phyloP scores from a whole-genome alignment of 2,797 vertebrate genomes.

The Netta rufina region DNA sequence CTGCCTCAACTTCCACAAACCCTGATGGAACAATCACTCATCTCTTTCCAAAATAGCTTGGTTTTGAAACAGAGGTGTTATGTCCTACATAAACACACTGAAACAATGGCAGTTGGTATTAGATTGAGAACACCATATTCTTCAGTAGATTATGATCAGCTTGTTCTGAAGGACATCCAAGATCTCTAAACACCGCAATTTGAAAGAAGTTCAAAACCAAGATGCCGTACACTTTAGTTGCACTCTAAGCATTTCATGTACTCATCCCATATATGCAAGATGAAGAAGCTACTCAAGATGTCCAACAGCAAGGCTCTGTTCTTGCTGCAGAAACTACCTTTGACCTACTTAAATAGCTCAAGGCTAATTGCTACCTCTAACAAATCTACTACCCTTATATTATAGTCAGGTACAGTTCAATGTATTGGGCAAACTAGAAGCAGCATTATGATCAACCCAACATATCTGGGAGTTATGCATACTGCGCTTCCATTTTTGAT shows the following conservation, averaged over 20 bases:
- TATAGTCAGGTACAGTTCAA: not conserved
- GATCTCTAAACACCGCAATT: not conserved
- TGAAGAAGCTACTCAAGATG: not conserved
- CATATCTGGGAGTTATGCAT: not conserved
- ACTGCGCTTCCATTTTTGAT: not conserved
- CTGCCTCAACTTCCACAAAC: not conserved
- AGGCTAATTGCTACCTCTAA: not conserved
- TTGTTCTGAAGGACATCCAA: not conserved
- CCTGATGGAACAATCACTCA: not conserved
- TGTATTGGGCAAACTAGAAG: not conserved
- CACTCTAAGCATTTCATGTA: not conserved
- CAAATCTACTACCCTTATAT: not conserved
- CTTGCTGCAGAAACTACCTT: not conserved
- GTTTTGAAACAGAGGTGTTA: not conserved
- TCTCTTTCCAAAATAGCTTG: not conserved
- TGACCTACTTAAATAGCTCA: not conserved
- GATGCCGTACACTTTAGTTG: not conserved
- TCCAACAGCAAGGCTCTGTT: not conserved
- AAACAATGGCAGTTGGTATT: not conserved
- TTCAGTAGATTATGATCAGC: not conserved
- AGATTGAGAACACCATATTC: not conserved
- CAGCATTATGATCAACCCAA: not conserved
- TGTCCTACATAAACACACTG: not conserved
- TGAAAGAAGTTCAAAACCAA: not conserved
- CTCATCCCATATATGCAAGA: not conserved